These are phyloP conservation scores for Petromus typicus DNA, from an alignment of 2,113 vertebrate species.

Conservation along the genomic window DNA sequence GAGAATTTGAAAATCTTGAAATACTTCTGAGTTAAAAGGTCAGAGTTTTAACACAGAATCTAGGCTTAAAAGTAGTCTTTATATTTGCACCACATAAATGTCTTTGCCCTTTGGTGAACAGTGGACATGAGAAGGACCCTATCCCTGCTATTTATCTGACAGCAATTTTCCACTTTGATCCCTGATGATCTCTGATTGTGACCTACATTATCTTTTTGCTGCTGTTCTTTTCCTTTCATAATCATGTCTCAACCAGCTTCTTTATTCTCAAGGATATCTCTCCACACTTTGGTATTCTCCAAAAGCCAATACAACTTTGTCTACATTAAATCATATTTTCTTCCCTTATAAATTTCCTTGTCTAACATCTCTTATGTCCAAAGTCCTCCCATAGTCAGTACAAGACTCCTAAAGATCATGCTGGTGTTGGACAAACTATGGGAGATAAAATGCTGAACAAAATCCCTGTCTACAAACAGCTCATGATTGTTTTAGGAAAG, in stretches of 20 bases:
- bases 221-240: conserved; percentile 32
- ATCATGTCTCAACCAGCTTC: conserved; percentile 23
- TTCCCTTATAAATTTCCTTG: background rate
- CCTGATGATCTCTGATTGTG: conserved; percentile 34
- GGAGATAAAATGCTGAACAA: conserved; percentile 33
- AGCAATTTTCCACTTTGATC: conserved; percentile 40
- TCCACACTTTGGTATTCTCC: background rate
- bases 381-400: background rate
- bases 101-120: conserved; percentile 17
- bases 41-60: background rate
- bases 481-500: background rate
- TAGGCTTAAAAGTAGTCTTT: background rate
- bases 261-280: background rate
- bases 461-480: background rate
- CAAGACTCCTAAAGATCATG: background rate
- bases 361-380: conserved; percentile 22
- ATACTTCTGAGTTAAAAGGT: conserved; percentile 36
- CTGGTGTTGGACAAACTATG: background rate
- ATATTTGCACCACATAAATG: background rate
- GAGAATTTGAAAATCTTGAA: conserved; percentile 24
- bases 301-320: background rate
- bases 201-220: conserved; percentile 18
- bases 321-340: conserved; percentile 11
- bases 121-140: background rate
- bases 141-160: conserved; percentile 26